Evolutionary conservation across 2,113 vertebrate species (phyloP).

Genomic region (Cheilinus undulatus): DNA sequence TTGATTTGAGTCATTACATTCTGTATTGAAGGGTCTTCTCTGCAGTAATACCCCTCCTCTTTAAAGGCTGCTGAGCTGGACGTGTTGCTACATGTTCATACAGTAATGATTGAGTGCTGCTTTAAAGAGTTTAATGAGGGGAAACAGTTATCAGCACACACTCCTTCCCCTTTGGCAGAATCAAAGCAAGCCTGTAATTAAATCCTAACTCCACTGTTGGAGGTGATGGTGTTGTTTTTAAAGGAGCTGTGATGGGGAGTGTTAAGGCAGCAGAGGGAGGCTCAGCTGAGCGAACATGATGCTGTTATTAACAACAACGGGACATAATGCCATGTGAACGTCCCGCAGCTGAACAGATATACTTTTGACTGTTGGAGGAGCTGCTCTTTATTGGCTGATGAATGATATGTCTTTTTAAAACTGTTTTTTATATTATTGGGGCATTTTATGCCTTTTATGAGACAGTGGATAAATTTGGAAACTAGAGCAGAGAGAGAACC

Average conservation of each 20-base stretch:
- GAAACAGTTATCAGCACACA: constrained; percentile 2
- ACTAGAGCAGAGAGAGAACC: no score
- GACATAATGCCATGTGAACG: no score
- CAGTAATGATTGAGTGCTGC: not conserved
- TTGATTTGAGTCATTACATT: not conserved
- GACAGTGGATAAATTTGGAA: no score
- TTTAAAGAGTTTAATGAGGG: not conserved
- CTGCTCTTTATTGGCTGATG: no score
- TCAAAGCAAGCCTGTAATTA: constrained; percentile 28
- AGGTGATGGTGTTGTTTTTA: constrained; percentile 11
- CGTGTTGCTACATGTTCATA: constrained; percentile 17
- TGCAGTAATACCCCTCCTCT: constrained; percentile 3
- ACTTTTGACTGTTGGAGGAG: not conserved
- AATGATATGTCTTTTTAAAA: no score
- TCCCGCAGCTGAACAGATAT: not conserved
- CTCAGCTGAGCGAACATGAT: constrained; percentile 11
- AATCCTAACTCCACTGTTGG: constrained; percentile 1
- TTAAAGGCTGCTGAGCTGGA: not conserved
- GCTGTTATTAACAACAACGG: constrained; percentile 1
- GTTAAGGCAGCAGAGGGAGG: not conserved
- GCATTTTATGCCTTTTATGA: no score
- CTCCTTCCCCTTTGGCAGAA: constrained; percentile 22
- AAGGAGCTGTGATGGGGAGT: not conserved
- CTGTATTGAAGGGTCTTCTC: not conserved
- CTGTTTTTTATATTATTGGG: no score